These are phyloP conservation scores for Philaenus spumarius DNA, from an alignment of 1,140 invertebrate species.

Conservation along the genomic window DNA sequence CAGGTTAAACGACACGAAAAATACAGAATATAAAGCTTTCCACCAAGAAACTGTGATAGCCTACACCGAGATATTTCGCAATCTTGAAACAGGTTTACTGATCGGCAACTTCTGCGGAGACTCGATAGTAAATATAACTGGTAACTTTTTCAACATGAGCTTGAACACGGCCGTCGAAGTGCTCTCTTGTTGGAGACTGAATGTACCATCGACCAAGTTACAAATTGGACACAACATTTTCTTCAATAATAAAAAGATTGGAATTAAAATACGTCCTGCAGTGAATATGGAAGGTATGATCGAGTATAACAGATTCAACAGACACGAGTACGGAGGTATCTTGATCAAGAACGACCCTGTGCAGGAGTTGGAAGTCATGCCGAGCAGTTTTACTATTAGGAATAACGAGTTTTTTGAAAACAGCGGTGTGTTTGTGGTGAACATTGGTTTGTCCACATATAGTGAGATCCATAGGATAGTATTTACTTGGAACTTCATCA, in stretches of 20 bases:
- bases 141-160: constrained; percentile 75
- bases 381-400: constrained; percentile 65
- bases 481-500: constrained; percentile 85
- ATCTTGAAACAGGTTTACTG: constrained; percentile 76
- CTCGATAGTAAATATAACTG: constrained; percentile 67
- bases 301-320: constrained; percentile 81
- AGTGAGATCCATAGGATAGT: constrained; percentile 69
- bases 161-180: constrained; percentile 67
- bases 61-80: constrained; percentile 78
- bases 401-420: constrained; percentile 88
- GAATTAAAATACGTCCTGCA: constrained; percentile 73
- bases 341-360: constrained; percentile 77
- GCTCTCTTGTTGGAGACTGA: constrained; percentile 61
- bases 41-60: constrained; percentile 81
- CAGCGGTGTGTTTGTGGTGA: constrained; percentile 78
- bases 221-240: constrained; percentile 84
- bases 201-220: constrained; percentile 42
- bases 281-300: constrained; percentile 72
- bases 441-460: constrained; percentile 80
- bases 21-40: constrained; percentile 64
- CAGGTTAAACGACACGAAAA: constrained; percentile 66
- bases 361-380: constrained; percentile 63
- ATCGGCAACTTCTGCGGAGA: constrained; percentile 68
- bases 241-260: constrained; percentile 64
- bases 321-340: constrained; percentile 74